Percentiles rank a stretch among this genome's conserved stretches.
Evolutionary conservation across 2,888 invertebrate genomes (phyloP).

Genomic region (Chymomyza caudatula): DNA sequence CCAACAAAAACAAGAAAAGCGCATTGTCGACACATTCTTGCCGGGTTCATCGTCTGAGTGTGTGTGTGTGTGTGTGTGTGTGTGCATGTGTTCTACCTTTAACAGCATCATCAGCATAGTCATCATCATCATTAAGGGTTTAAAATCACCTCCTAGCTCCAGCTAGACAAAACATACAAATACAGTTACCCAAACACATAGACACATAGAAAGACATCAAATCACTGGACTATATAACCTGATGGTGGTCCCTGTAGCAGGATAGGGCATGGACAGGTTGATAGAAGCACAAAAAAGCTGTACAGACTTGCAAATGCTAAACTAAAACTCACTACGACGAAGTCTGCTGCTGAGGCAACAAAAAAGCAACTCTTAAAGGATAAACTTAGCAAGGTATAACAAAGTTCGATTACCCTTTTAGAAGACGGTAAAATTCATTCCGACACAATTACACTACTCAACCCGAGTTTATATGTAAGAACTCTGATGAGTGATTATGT

Average conservation of each 20-base stretch:
- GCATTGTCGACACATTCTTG: conserved; percentile 42
- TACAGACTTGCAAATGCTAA: conserved; percentile 46
- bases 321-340: conserved; percentile 39
- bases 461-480: too few relatives aligned
- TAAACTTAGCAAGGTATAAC: neutral
- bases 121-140: conserved; percentile 54
- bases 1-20: conserved; percentile 28
- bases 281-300: conserved; percentile 1
- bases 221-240: neutral
- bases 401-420: conserved; percentile 24
- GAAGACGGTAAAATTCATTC: too few relatives aligned
- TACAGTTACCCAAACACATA: neutral
- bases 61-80: neutral
- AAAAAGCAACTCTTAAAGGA: too few relatives aligned
- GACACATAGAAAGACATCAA: too few relatives aligned
- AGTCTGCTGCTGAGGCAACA: too few relatives aligned
- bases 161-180: conserved; percentile 18
- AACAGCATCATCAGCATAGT: conserved; percentile 42
- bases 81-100: conserved; percentile 34
- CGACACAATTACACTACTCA: too few relatives aligned
- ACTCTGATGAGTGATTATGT: too few relatives aligned
- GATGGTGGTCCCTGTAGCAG: neutral
- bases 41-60: neutral
- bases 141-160: conserved; percentile 50
- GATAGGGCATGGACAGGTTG: neutral